Base-by-base conservation (phyloP, 1,140 invertebrate species). In the Microvelia longipes region DNA sequence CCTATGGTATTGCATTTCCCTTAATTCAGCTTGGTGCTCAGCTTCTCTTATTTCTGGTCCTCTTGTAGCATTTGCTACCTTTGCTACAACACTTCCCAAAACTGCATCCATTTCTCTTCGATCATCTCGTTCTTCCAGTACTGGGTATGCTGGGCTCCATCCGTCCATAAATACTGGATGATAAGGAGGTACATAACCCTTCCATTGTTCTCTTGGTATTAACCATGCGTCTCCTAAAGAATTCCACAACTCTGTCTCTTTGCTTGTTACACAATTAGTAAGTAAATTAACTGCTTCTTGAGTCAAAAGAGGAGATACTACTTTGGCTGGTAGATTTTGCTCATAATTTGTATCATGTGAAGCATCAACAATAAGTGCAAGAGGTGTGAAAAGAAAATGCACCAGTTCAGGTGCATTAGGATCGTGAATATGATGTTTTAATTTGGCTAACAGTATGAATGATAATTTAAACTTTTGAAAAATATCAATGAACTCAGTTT, bases 381-480 rank as follows among this genome's bases (percentile, higher is more conserved):
- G 70, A 0, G 97, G 97, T 28, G 96, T 98, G 80, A 99, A 99
- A 19, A 99, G 83, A 79, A 99, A 99, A 78, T 99, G 97, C 1
- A 99, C 93, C 71, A 99, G 80, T 79, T 99, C 97, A 0, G 97
- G 96, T 1, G 97, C 96, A 81, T 99, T 99, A 0, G 97, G 97
- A 78, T 98, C 96, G 79, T 99, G 96, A 70, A 99, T 99, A 79
- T 98, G 94, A 2, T 94, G 89, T 77, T 97, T 96, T 65, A 98
- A 81, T 79, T 96, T 93, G 1, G 96, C 94, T 75, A 99, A 81
- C 64, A 99, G 82, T 80, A 98, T 99, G 79, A 99, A 98, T 2
- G 95, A 96, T 1, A 98, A 85, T 81, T 99, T 99, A 79, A 99
- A 98, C 80, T 99, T 99, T 78, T 98, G 94, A 73, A 99, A 92